Evolutionary conservation across 2,888 invertebrate genomes (phyloP).

Genomic region (Chaitophorus viminalis): DNA sequence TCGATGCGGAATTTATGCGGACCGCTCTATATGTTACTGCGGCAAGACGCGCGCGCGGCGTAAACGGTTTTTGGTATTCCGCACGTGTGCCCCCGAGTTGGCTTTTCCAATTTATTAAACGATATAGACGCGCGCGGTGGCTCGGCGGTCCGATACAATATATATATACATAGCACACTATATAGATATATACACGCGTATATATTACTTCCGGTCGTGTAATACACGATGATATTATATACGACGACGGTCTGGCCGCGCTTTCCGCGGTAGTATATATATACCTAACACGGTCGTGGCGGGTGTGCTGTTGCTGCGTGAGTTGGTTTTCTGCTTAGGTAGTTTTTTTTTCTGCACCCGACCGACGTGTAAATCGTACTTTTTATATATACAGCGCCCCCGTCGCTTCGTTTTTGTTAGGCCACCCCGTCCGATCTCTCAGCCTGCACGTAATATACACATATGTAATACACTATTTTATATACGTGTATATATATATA

Average conservation of each 20-base stretch:
- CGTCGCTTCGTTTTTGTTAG: neutral
- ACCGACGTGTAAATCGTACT: neutral
- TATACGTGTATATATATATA: neutral
- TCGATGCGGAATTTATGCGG: conserved; percentile 47
- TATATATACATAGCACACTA: neutral
- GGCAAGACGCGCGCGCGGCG: neutral
- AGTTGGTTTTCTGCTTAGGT: neutral
- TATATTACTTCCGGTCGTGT: neutral
- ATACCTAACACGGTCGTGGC: neutral
- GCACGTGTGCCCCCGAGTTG: conserved; percentile 34
- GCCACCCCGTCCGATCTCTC: neutral
- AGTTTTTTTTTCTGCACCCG: neutral
- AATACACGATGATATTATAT: neutral
- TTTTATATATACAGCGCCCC: neutral
- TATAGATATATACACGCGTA: no score
- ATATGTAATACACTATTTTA: neutral
- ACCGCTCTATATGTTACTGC: neutral
- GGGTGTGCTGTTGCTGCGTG: neutral
- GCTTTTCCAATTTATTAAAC: conserved; percentile 60
- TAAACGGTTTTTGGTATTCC: conserved; percentile 58
- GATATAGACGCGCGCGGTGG: neutral
- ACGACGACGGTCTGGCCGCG: neutral
- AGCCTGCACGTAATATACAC: neutral
- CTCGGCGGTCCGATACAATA: neutral
- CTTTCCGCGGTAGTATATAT: no score